phyloP scores from a whole-genome alignment of 2,113 vertebrate genomes.

The Scomber scombrus region DNA sequence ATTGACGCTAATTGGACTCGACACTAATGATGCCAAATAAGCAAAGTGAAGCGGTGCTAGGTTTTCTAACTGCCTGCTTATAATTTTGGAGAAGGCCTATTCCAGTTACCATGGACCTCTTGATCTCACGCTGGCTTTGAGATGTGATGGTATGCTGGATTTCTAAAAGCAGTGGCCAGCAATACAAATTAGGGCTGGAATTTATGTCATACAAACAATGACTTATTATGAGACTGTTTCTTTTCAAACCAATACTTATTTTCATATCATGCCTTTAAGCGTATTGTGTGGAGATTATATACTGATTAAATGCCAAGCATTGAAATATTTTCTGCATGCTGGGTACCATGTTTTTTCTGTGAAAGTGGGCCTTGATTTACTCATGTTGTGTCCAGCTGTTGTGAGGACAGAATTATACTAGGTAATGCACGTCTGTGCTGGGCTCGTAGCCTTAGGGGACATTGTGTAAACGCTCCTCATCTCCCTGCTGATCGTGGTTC shows the following conservation, averaged over 20 bases:
- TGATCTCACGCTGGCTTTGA: constrained; percentile 24
- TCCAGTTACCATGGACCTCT: constrained; percentile 29
- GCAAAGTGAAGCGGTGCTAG: constrained; percentile 55
- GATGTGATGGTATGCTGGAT: constrained; percentile 8
- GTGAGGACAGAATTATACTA: constrained; percentile 68
- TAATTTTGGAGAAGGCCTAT: constrained; percentile 57
- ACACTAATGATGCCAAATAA: constrained; percentile 78
- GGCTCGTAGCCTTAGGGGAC: constrained; percentile 75
- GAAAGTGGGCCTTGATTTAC: constrained; percentile 32
- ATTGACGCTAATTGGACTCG: constrained; percentile 73
- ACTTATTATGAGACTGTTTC: background rate
- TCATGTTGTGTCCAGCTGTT: constrained; percentile 37
- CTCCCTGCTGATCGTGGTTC: constrained; percentile 70
- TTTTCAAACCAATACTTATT: constrained; percentile 4
- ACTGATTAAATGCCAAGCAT: constrained; percentile 5
- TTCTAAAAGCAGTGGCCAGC: constrained; percentile 22
- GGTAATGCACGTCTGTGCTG: constrained; percentile 64
- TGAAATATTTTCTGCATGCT: constrained; percentile 12
- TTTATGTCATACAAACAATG: background rate
- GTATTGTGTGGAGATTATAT: background rate
- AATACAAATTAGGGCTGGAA: constrained; percentile 6
- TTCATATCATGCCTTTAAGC: background rate
- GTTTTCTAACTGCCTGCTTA: constrained; percentile 45
- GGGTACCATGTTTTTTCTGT: constrained; percentile 12
- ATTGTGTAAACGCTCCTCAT: constrained; percentile 72